Evolutionary conservation across 2,113 vertebrate genomes (phyloP).

Genomic region (Chroicocephalus ridibundus): DNA sequence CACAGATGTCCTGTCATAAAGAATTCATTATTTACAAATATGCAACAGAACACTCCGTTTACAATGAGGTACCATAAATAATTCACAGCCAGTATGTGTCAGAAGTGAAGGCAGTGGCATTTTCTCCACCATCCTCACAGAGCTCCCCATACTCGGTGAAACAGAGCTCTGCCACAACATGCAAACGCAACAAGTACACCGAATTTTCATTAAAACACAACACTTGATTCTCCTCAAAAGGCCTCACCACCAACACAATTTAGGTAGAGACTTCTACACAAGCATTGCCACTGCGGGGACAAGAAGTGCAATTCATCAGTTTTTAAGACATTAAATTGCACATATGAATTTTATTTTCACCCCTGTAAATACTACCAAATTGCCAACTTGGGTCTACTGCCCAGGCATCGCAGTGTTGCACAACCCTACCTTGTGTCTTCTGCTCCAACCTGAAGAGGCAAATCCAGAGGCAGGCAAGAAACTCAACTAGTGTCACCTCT

Average conservation of each 20-base stretch:
- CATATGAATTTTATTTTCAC: neutral
- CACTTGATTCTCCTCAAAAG: neutral
- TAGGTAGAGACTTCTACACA: neutral
- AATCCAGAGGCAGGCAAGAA: neutral
- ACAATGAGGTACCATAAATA: conserved; percentile 27
- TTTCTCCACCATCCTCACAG: neutral
- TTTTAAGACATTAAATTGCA: neutral
- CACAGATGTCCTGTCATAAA: conserved; percentile 18
- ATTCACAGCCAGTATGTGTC: neutral
- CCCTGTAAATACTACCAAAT: neutral
- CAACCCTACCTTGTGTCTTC: neutral
- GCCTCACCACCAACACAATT: neutral
- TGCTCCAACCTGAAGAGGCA: neutral
- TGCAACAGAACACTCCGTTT: conserved; percentile 12
- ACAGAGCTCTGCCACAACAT: neutral
- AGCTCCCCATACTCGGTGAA: neutral
- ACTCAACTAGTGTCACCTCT: neutral
- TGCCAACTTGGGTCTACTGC: neutral
- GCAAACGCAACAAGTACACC: neutral
- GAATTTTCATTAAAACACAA: neutral
- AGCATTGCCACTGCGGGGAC: neutral
- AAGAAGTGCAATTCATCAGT: neutral
- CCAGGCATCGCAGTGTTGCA: neutral
- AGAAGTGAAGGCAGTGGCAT: neutral
- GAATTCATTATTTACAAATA: conserved; percentile 53